Conservation (phyloP, 2,113 vertebrate species). For the Cromileptes altivelis region DNA sequence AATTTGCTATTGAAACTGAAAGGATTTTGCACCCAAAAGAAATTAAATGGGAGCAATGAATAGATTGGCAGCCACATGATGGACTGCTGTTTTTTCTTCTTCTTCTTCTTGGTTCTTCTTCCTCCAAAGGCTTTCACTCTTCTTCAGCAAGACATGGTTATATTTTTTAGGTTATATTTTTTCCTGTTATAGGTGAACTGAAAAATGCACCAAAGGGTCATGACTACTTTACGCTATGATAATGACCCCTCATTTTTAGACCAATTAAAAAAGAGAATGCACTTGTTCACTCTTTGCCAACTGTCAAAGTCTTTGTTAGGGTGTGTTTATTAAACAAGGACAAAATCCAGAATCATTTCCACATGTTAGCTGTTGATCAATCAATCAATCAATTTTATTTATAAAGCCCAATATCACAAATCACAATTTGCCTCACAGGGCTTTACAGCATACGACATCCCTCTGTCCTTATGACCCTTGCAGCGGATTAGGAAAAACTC, state of each 20-base stretch:
- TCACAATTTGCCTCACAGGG: too few species aligned
- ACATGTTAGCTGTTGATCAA: conserved; percentile 57
- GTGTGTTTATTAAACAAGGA: conserved; percentile 30
- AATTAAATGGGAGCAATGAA: conserved; percentile 87
- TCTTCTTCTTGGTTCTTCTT: not conserved
- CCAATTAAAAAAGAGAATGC: conserved; percentile 14
- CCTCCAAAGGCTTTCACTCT: conserved; percentile 14
- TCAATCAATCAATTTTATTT: too few species aligned
- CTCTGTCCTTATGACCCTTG: too few species aligned
- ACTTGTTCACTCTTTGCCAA: conserved; percentile 12
- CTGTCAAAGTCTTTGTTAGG: conserved; percentile 24
- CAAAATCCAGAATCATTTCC: conserved; percentile 52
- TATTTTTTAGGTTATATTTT: conserved; percentile 42
- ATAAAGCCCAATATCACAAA: too few species aligned
- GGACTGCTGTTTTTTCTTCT: conserved; percentile 45
- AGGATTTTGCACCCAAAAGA: conserved; percentile 87
- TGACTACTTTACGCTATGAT: conserved; percentile 52
- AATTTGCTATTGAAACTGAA: conserved; percentile 87
- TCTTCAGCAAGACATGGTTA: conserved; percentile 30
- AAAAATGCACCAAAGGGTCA: conserved; percentile 28
- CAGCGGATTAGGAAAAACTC: too few species aligned
- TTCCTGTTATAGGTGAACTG: conserved; percentile 44
- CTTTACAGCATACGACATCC: too few species aligned
- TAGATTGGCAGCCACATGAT: conserved; percentile 77
- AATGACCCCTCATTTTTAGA: conserved; percentile 48